These are phyloP conservation scores for Orthosia cruda DNA, from an alignment of 2,888 invertebrate species.

Conservation along the genomic window DNA sequence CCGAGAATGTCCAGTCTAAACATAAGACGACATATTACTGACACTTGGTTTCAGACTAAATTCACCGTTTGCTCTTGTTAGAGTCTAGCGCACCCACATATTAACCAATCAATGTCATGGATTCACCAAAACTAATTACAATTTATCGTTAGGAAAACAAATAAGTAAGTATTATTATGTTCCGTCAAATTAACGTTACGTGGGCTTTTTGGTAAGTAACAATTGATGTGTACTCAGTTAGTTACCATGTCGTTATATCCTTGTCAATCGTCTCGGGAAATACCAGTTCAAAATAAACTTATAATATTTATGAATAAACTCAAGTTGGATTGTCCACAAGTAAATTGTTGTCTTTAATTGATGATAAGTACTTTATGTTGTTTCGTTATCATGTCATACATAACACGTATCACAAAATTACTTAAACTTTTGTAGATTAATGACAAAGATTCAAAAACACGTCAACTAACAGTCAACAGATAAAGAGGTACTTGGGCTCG, in stretches of 20 bases:
- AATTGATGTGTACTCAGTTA: slow-evolving; percentile 19
- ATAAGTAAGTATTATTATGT: neutral
- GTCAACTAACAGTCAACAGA: slow-evolving; percentile 34
- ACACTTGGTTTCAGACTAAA: slow-evolving; percentile 29
- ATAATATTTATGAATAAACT: slow-evolving; percentile 23
- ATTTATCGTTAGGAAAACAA: slow-evolving; percentile 10
- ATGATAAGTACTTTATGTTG: slow-evolving; percentile 16
- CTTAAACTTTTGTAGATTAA: too few relatives aligned
- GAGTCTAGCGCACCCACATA: slow-evolving; percentile 6
- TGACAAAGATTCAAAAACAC: too few relatives aligned
- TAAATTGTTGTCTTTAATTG: slow-evolving; percentile 22
- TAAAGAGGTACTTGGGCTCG: slow-evolving; percentile 26
- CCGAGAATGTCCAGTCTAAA: slow-evolving; percentile 31
- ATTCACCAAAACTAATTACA: neutral
- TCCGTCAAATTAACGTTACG: slow-evolving; percentile 2
- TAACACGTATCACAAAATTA: slow-evolving; percentile 43
- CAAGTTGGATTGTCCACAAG: slow-evolving; percentile 11
- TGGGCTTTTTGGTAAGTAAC: slow-evolving; percentile 16
- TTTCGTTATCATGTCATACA: slow-evolving; percentile 37
- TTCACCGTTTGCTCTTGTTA: too few relatives aligned
- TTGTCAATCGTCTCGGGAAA: slow-evolving; percentile 20
- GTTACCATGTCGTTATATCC: slow-evolving; percentile 14
- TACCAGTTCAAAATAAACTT: slow-evolving; percentile 34
- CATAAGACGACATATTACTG: slow-evolving; percentile 33
- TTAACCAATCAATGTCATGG: neutral